Evolutionary conservation across 1,140 invertebrate genomes (phyloP), one percentile per base, ranked within the genome.

Genomic region (Proctacanthus coquilletti): DNA sequence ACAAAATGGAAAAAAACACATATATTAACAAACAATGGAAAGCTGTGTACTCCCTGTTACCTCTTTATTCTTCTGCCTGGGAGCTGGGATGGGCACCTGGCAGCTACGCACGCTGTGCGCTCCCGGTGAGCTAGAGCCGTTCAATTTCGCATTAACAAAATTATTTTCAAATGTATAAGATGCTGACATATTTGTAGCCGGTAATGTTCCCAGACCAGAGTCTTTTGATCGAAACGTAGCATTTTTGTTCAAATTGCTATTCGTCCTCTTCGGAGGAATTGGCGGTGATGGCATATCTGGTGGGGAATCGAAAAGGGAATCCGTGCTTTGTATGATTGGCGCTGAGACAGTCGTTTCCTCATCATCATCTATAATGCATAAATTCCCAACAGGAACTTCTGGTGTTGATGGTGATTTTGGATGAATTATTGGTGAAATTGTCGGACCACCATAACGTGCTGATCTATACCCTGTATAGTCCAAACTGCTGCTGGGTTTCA

Each of bases 261-360:
- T 32, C 19, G 52, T 50, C n/a, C 55, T 50, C 6, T 52, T 34
- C 1, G 55, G 55, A 14, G 55, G 56, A 29, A 59, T 50, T 2
- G 56, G 56, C n/a, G 56, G 55, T 21, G 56, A 58, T 30, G 49
- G 53, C 38, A 59, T 44, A 27, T 59, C 53, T 15, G 56, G 56
- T 31, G 56, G 56, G 40, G 42, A 49, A 34, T 58, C 55, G 36
- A 52, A 58, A 19, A 39, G 47, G 2, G 48, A 51, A 18, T 58
- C 53, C 5, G 49, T 49, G 6, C n/a, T n/a, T n/a, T n/a, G n/a
- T n/a, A n/a, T n/a, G n/a, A n/a, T n/a, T n/a, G n/a, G n/a, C n/a
- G n/a, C n/a, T n/a, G n/a, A n/a, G n/a, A n/a, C n/a, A n/a, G n/a
- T n/a, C n/a, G n/a, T n/a, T n/a, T n/a, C n/a, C n/a, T 25, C 23